phyloP scores from a whole-genome alignment of 2,113 vertebrate genomes.

The Enhydra lutris region DNA sequence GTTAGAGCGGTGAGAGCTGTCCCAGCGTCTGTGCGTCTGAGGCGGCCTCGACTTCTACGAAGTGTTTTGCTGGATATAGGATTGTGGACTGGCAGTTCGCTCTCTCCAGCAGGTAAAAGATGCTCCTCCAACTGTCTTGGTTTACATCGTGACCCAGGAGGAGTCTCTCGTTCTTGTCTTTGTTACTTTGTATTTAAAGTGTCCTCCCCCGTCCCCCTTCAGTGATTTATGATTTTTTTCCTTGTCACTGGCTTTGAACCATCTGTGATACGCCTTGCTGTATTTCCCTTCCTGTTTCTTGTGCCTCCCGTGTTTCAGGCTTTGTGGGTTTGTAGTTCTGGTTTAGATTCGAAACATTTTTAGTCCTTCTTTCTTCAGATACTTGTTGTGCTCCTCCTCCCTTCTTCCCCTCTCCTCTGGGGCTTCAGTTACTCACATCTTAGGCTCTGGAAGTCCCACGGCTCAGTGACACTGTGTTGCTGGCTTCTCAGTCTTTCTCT shows the following conservation, averaged over 20 bases:
- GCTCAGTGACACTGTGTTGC: fast-evolving
- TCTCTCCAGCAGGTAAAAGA: background rate
- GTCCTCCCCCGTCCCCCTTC: background rate
- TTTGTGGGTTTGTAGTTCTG: background rate
- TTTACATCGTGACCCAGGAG: background rate
- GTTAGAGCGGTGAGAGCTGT: background rate
- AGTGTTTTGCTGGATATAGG: background rate
- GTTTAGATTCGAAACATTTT: background rate
- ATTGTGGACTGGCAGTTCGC: background rate
- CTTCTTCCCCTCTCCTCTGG: background rate
- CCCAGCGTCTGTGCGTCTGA: background rate
- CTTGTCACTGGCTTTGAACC: background rate
- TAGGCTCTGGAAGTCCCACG: too few relatives aligned
- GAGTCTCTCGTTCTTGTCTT: background rate
- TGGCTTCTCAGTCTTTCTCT: background rate
- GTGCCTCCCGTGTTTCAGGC: background rate
- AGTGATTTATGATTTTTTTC: background rate
- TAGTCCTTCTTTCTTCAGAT: background rate
- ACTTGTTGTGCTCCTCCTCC: background rate
- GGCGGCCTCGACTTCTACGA: background rate
- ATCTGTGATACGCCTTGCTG: background rate
- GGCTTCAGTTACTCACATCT: background rate
- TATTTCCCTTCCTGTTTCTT: background rate
- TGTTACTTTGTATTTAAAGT: background rate
- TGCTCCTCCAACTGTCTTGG: too few relatives aligned